phyloP scores from a whole-genome alignment of 2,113 vertebrate genomes.

The Meles meles region DNA sequence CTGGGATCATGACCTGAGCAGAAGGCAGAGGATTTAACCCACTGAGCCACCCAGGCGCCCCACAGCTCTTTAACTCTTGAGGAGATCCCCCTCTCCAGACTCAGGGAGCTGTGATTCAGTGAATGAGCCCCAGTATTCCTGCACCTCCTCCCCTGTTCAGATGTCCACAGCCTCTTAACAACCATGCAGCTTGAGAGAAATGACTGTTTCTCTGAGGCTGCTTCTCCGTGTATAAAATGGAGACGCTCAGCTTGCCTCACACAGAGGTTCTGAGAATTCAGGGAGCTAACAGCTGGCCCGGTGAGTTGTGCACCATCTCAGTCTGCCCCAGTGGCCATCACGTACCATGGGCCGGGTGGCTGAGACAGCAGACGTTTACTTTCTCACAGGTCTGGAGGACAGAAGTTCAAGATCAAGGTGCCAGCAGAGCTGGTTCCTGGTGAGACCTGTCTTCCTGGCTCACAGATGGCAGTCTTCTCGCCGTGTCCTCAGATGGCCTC shows the following conservation, averaged over 20 bases:
- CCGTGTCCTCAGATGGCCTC: background rate
- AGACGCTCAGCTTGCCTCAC: background rate
- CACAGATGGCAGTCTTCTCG: background rate
- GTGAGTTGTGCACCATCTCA: background rate
- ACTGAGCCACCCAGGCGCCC: too few relatives aligned
- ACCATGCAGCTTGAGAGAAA: background rate
- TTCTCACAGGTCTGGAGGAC: background rate
- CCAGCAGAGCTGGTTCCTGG: background rate
- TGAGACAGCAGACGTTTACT: background rate
- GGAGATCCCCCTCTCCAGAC: background rate
- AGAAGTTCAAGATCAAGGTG: background rate
- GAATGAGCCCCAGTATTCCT: background rate
- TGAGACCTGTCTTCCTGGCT: background rate
- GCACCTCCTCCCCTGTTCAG: background rate
- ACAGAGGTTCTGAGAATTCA: background rate
- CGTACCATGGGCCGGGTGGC: background rate
- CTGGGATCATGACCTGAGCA: too few relatives aligned
- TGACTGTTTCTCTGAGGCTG: background rate
- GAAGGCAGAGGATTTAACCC: too few relatives aligned
- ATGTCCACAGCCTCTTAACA: background rate
- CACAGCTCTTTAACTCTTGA: background rate
- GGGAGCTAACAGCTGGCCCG: background rate
- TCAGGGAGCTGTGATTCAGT: background rate
- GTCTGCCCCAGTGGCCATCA: background rate
- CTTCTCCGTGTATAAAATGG: background rate